Percentiles rank a stretch among this genome's conserved stretches.
Conservation (phyloP, 2,888 invertebrate genomes). For the Vesta saturnalis region DNA sequence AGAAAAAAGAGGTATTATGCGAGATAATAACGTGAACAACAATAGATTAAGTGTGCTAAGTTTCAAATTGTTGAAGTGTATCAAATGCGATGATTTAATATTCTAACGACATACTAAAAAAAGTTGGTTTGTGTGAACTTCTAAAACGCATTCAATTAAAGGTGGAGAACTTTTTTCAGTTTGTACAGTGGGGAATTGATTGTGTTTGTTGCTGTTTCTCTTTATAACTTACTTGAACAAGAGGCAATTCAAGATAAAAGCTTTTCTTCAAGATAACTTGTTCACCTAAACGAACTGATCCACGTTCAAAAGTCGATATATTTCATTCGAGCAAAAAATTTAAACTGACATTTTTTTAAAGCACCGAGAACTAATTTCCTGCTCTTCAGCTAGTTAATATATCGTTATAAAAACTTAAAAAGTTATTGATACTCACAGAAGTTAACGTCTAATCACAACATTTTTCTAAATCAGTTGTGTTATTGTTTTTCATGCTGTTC, state of each 20-base stretch:
- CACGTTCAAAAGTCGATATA: constrained; percentile 8
- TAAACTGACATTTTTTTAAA: too few species aligned
- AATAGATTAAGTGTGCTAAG: background rate
- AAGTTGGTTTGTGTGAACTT: constrained; percentile 1
- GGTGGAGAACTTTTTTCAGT: constrained; percentile 3
- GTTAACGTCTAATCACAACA: too few species aligned
- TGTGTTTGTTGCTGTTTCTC: constrained; percentile 16
- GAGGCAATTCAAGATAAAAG: constrained; percentile 18
- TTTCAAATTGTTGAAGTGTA: background rate
- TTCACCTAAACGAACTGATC: constrained; percentile 17
- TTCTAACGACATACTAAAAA: background rate
- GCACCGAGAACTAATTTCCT: background rate
- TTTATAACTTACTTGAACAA: constrained; percentile 19
- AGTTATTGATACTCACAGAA: too few species aligned
- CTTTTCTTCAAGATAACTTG: constrained; percentile 14
- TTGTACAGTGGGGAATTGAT: constrained; percentile 10
- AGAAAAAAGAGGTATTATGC: too few species aligned
- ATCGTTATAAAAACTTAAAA: too few species aligned
- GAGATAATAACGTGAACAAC: too few species aligned
- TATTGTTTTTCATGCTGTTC: too few species aligned
- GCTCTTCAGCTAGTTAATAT: too few species aligned
- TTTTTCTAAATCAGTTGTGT: too few species aligned
- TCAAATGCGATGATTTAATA: background rate
- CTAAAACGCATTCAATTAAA: constrained; percentile 13
- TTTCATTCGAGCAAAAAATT: constrained; percentile 12